phyloP scores from a whole-genome alignment of 2,797 vertebrate species.

The Enoplosus armatus region DNA sequence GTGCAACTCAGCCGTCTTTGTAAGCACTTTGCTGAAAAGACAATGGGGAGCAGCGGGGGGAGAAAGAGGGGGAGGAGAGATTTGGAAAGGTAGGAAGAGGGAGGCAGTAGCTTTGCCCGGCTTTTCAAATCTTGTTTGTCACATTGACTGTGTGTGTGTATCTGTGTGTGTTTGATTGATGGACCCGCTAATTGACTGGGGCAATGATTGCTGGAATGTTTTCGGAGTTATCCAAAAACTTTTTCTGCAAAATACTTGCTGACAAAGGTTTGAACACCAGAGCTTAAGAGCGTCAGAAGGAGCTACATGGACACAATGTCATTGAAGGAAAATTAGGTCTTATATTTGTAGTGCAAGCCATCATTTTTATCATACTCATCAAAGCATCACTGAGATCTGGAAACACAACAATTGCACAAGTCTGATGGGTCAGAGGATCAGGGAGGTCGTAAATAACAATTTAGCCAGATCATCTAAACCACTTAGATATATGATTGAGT shows the following conservation, averaged over 20 bases:
- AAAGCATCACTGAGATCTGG: neutral
- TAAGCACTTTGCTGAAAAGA: constrained; percentile 75
- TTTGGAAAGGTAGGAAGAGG: constrained; percentile 40
- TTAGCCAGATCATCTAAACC: neutral
- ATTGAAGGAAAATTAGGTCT: neutral
- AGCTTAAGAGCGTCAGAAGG: neutral
- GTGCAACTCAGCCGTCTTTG: constrained; percentile 73
- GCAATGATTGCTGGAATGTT: constrained; percentile 12
- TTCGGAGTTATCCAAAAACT: constrained; percentile 5
- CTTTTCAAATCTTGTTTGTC: constrained; percentile 38
- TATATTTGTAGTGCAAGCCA: neutral
- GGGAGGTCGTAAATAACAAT: neutral
- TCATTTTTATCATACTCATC: neutral
- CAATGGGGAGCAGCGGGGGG: constrained; percentile 43
- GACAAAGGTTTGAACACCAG: neutral
- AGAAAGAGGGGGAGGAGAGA: constrained; percentile 4
- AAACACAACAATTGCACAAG: neutral
- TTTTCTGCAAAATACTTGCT: constrained; percentile 5
- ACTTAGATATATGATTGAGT: too few species aligned
- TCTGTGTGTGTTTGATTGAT: constrained; percentile 25
- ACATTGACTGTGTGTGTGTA: constrained; percentile 23
- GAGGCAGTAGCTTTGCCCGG: constrained; percentile 19
- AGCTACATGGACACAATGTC: neutral
- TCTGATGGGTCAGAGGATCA: neutral
- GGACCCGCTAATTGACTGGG: constrained; percentile 11